Evolutionary conservation across 2,113 vertebrate genomes (phyloP).

Genomic region (Tichodroma muraria): DNA sequence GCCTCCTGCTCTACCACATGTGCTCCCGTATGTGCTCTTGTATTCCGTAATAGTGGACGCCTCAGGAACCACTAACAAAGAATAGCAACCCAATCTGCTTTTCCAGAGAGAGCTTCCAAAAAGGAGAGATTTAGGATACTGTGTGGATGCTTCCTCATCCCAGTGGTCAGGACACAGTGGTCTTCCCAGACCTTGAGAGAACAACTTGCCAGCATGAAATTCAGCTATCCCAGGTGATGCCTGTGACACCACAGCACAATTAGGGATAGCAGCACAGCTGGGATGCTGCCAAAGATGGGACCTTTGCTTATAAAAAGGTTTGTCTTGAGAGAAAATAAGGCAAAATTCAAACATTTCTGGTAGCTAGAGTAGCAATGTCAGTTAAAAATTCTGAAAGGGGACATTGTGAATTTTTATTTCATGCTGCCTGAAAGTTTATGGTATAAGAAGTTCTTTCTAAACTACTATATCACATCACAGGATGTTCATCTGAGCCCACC

Average conservation of each 20-base stretch:
- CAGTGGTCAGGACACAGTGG: fast-evolving
- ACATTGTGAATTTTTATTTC: background rate
- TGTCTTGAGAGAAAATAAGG: background rate
- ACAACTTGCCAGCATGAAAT: background rate
- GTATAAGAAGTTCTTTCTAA: background rate
- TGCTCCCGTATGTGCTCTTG: fast-evolving
- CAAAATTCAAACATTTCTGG: background rate
- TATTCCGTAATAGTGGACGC: background rate
- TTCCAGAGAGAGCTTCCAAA: background rate
- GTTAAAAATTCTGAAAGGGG: background rate
- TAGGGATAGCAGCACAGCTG: background rate
- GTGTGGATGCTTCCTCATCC: no score
- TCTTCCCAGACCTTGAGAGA: background rate
- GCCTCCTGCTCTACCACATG: background rate
- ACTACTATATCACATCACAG: background rate
- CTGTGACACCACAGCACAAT: fast-evolving
- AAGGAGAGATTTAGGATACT: background rate
- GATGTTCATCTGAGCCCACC: background rate
- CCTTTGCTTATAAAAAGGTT: background rate
- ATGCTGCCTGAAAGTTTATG: background rate
- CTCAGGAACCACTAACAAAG: background rate
- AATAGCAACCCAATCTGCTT: background rate
- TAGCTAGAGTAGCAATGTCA: background rate
- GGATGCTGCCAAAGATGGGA: background rate
- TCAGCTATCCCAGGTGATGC: background rate